phyloP scores from a whole-genome alignment of 2,888 invertebrate genomes.

The Laothoe populi region DNA sequence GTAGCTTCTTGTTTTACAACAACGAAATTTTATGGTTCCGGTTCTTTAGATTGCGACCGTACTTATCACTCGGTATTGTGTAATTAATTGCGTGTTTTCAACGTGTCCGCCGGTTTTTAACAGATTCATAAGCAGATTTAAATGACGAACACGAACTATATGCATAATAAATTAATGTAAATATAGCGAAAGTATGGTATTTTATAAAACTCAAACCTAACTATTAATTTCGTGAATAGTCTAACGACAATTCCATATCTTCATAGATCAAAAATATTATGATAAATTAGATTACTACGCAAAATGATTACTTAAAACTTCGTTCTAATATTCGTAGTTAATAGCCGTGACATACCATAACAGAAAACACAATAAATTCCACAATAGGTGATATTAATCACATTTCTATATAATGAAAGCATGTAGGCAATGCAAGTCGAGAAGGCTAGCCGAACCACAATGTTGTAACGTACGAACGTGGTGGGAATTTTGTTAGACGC shows the following conservation, averaged over 20 bases:
- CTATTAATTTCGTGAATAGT: no score
- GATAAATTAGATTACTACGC: background rate
- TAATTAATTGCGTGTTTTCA: constrained; percentile 24
- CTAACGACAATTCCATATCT: no score
- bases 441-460: constrained; percentile 32
- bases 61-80: constrained; percentile 26
- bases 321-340: background rate
- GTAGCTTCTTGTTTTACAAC: constrained; percentile 58
- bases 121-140: background rate
- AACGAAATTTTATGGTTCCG: constrained; percentile 64
- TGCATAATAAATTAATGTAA: constrained; percentile 1
- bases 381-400: constrained; percentile 17
- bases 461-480: constrained; percentile 42
- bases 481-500: constrained; percentile 43
- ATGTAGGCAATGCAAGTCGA: constrained; percentile 17
- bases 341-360: constrained; percentile 6
- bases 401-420: constrained; percentile 22
- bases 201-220: no score
- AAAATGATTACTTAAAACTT: background rate
- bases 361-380: constrained; percentile 16
- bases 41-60: constrained; percentile 32
- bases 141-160: background rate
- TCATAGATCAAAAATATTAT: no score
- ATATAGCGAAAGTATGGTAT: background rate
- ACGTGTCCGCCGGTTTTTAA: background rate